A percentile compares a stretch with the other conserved stretches of the same genome.
These are phyloP conservation scores for Dusona sp. DNA, from an alignment of 2,888 invertebrate genomes.

Conservation along the genomic window DNA sequence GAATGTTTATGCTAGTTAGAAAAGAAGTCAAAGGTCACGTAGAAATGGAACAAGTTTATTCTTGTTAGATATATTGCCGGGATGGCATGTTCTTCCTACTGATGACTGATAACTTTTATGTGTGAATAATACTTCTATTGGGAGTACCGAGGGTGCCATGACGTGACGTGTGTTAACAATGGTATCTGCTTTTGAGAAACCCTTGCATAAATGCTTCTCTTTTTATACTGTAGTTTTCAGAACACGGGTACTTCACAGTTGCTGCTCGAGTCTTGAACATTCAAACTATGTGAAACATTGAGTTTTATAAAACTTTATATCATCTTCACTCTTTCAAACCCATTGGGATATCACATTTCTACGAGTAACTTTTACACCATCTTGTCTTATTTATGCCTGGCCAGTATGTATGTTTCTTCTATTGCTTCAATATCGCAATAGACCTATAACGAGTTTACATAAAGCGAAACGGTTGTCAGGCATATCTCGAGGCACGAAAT, in stretches of 20 bases:
- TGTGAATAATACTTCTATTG: neutral
- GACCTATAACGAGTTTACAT: constrained; percentile 22
- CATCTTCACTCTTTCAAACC: neutral
- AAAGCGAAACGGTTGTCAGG: constrained; percentile 44
- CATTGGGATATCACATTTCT: neutral
- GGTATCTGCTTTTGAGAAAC: neutral
- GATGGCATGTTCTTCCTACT: neutral
- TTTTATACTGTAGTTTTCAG: neutral
- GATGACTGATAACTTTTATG: constrained; percentile 19
- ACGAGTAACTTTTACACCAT: neutral
- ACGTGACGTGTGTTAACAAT: constrained; percentile 16
- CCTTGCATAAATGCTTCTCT: neutral
- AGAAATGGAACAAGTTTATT: constrained; percentile 36
- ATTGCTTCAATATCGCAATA: constrained; percentile 30
- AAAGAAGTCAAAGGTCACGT: constrained; percentile 35
- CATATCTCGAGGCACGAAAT: constrained; percentile 51
- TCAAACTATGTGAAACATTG: neutral
- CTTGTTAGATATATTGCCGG: constrained; percentile 13
- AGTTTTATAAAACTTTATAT: neutral
- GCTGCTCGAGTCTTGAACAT: neutral
- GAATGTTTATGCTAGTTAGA: neutral
- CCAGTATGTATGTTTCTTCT: neutral
- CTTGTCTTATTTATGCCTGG: constrained; percentile 34
- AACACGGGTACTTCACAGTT: neutral
- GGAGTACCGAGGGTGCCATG: neutral